Percentiles rank a stretch among this genome's conserved stretches.
Conservation (phyloP, 2,113 vertebrate genomes). For the Suncus etruscus region DNA sequence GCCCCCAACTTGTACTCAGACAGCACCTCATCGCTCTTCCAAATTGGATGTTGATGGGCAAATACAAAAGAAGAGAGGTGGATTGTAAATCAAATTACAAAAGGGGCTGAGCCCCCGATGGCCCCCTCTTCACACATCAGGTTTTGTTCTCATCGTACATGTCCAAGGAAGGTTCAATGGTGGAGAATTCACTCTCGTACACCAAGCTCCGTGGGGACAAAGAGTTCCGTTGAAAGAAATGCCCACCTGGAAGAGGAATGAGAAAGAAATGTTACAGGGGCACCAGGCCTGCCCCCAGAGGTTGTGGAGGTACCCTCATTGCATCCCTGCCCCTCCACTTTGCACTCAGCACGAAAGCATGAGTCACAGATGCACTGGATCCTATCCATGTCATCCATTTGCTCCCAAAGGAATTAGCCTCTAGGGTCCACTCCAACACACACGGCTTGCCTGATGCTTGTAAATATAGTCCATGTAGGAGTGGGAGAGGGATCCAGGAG, state of each 20-base stretch:
- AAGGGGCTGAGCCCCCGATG: conserved; percentile 82
- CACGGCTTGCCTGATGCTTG: no score
- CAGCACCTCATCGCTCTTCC: conserved; percentile 86
- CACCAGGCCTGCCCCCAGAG: background rate
- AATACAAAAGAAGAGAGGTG: conserved; percentile 88
- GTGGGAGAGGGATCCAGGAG: no score
- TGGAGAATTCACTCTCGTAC: conserved; percentile 95
- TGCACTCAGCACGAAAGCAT: no score
- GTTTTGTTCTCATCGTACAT: conserved; percentile 97
- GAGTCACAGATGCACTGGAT: no score
- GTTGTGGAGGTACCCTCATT: no score
- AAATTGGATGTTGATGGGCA: conserved; percentile 87
- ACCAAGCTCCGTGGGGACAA: conserved; percentile 92
- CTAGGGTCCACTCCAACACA: no score
- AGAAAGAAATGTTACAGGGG: conserved; percentile 52
- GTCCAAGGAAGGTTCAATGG: conserved; percentile 94
- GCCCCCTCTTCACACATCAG: conserved; percentile 86
- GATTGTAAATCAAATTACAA: conserved; percentile 84
- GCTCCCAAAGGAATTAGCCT: no score
- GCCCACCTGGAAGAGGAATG: conserved; percentile 88
- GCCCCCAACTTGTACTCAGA: conserved; percentile 83
- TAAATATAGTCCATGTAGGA: no score
- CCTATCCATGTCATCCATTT: no score
- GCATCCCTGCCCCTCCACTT: no score
- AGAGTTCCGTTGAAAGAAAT: conserved; percentile 94